Conservation (phyloP, 2,113 vertebrate species). For the Xiphias gladius region DNA sequence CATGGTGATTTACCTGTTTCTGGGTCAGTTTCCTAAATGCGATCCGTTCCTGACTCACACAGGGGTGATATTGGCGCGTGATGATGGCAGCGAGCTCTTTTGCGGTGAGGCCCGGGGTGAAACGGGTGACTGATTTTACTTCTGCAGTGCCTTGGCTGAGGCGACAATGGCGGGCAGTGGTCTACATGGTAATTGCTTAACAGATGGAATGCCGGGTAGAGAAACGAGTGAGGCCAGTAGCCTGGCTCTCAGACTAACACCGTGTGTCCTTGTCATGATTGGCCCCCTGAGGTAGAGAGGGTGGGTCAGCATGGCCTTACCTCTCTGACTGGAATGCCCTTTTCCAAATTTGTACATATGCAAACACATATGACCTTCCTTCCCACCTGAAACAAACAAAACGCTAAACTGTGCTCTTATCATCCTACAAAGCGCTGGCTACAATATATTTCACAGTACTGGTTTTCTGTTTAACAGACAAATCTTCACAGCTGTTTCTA, state of each 20-base stretch:
- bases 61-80: conserved; percentile 42
- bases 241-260: conserved; percentile 31
- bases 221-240: conserved; percentile 52
- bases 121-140: conserved; percentile 67
- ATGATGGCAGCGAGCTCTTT: conserved; percentile 23
- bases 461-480: background rate
- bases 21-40: conserved; percentile 61
- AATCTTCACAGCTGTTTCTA: background rate
- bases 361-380: background rate
- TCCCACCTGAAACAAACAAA: conserved; percentile 3
- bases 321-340: conserved; percentile 8
- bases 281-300: conserved; percentile 17
- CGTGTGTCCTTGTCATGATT: conserved; percentile 39
- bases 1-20: conserved; percentile 55
- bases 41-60: conserved; percentile 49
- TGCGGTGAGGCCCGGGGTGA: conserved; percentile 34
- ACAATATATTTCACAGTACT: background rate
- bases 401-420: background rate
- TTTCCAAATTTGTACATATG: background rate
- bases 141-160: conserved; percentile 39
- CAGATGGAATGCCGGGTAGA: conserved; percentile 48
- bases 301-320: conserved; percentile 3
- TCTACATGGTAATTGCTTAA: conserved; percentile 63
- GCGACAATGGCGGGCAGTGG: conserved; percentile 35
- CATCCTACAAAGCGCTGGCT: background rate